phyloP scores from a whole-genome alignment of 2,888 invertebrate genomes.

The Dasypogon diadema region DNA sequence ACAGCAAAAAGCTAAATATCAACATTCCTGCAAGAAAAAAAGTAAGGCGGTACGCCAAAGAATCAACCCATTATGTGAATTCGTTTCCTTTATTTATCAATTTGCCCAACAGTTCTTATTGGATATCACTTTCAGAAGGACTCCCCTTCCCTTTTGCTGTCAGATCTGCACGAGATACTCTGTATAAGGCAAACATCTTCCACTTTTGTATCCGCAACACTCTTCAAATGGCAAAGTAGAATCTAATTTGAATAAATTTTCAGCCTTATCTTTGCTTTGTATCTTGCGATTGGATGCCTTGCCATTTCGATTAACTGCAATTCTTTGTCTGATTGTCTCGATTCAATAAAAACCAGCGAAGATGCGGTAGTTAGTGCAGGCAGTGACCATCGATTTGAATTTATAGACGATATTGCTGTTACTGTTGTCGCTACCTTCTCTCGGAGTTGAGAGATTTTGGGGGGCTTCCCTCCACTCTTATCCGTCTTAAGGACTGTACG shows the following conservation, averaged over 20 bases:
- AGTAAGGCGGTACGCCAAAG: conserved; percentile 27
- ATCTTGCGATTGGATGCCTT: conserved; percentile 34
- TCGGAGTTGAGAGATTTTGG: no score
- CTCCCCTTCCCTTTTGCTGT: conserved; percentile 13
- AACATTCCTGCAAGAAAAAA: conserved; percentile 7
- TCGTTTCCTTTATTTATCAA: conserved; percentile 50
- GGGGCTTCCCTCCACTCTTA: no score
- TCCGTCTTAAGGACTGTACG: no score
- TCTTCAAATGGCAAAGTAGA: conserved; percentile 44
- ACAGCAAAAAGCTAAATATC: conserved; percentile 9
- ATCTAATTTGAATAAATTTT: conserved; percentile 51
- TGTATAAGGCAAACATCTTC: conserved; percentile 8
- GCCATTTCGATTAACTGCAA: conserved; percentile 49
- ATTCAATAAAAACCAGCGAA: background rate
- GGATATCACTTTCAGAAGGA: conserved; percentile 40
- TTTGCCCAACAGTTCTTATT: conserved; percentile 47
- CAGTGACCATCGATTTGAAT: conserved; percentile 15
- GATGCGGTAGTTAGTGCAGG: background rate
- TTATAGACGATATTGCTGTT: conserved; percentile 2
- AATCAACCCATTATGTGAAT: conserved; percentile 42
- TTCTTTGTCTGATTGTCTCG: conserved; percentile 23
- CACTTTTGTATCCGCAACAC: conserved; percentile 35
- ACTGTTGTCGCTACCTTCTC: no score
- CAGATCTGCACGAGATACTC: conserved; percentile 31
- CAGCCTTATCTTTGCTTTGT: conserved; percentile 29